Evolutionary conservation across 2,113 vertebrate genomes (phyloP).

Genomic region (Sorex araneus): DNA sequence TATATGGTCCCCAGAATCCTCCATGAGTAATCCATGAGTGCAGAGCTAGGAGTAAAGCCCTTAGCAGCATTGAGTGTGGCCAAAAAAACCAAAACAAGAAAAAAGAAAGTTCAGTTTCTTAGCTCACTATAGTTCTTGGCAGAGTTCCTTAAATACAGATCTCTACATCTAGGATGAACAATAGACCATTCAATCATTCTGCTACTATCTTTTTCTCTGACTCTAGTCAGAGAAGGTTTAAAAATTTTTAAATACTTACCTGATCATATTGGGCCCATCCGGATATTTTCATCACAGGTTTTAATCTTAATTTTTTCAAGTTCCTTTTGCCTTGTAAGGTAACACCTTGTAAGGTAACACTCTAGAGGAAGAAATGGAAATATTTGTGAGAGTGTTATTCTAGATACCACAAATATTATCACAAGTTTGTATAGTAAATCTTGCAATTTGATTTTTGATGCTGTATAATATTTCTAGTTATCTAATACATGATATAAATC

Average conservation of each 20-base stretch:
- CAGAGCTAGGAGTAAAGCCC: no score
- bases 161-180: slow-evolving; percentile 20
- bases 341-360: slow-evolving; percentile 7
- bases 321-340: slow-evolving; percentile 5
- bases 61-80: no score
- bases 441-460: background rate
- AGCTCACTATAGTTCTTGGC: slow-evolving; percentile 26
- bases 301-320: background rate
- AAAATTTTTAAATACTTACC: background rate
- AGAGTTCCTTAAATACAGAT: slow-evolving; percentile 51
- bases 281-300: background rate
- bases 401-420: slow-evolving; percentile 16
- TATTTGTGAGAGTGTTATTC: slow-evolving; percentile 4
- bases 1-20: no score
- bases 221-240: background rate
- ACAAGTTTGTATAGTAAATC: slow-evolving; percentile 35
- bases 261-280: background rate
- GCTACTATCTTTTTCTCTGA: slow-evolving; percentile 35
- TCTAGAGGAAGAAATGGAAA: background rate
- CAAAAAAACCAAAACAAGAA: no score
- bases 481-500: background rate
- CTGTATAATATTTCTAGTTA: slow-evolving; percentile 22
- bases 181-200: background rate
- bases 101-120: background rate
- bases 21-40: no score